Conservation (phyloP, 2,797 vertebrate genomes). For the Ctenochaetus hawaiiensis region DNA sequence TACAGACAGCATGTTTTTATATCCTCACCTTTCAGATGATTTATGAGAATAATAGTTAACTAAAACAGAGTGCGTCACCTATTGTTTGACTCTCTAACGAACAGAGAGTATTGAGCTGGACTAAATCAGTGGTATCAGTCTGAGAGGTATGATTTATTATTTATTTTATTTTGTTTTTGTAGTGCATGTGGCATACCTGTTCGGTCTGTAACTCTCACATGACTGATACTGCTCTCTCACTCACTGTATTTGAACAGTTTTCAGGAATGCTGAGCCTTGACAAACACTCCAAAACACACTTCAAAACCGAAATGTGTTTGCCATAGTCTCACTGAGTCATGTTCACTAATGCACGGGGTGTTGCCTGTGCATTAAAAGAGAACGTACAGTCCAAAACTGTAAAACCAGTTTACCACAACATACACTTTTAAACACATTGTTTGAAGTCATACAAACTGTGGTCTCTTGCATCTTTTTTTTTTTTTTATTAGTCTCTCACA, state of each 20-base stretch:
- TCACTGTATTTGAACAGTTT: slow-evolving; percentile 33
- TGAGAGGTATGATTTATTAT: background rate
- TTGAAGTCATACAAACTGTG: slow-evolving; percentile 12
- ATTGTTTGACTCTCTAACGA: slow-evolving; percentile 27
- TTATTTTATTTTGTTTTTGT: background rate
- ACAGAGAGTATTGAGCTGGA: slow-evolving; percentile 22
- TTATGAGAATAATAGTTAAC: slow-evolving; percentile 17
- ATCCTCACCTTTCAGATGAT: slow-evolving; percentile 10
- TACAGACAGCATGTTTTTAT: slow-evolving; percentile 21
- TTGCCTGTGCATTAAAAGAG: slow-evolving; percentile 11
- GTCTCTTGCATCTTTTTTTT: slow-evolving; percentile 32
- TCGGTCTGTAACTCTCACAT: slow-evolving; percentile 15
- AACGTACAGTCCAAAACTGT: background rate
- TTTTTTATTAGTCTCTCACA: slow-evolving; percentile 55
- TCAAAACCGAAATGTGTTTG: slow-evolving; percentile 22
- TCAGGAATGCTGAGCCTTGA: slow-evolving; percentile 22
- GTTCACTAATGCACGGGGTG: background rate
- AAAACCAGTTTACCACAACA: background rate
- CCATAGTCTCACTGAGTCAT: slow-evolving; percentile 8
- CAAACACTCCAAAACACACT: slow-evolving; percentile 32
- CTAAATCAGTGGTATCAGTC: slow-evolving; percentile 2
- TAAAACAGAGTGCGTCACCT: slow-evolving; percentile 15
- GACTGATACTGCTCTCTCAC: slow-evolving; percentile 21
- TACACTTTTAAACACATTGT: background rate
- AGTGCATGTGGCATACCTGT: background rate